Evolutionary conservation across 2,113 vertebrate species (phyloP).

Genomic region (Poeciliopsis occidentalis): DNA sequence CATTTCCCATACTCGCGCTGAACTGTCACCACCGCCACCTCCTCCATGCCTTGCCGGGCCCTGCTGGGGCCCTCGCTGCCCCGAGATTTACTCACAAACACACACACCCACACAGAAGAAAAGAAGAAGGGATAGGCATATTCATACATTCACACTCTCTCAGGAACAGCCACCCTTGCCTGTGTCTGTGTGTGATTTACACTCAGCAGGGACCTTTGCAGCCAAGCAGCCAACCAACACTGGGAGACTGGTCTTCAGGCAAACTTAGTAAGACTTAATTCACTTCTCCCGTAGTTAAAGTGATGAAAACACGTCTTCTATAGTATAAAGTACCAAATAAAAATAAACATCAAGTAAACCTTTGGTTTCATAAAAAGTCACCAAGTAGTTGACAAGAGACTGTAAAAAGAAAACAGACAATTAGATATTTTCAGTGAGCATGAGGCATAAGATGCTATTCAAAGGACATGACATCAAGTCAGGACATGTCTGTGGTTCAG

Average conservation of each 20-base stretch:
- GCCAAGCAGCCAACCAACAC: conserved; percentile 33
- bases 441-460: too few relatives aligned
- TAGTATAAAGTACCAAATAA: conserved; percentile 6
- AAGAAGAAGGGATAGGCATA: background rate
- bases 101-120: background rate
- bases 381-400: background rate
- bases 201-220: conserved; percentile 28
- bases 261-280: conserved; percentile 52
- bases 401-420: too few relatives aligned
- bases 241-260: conserved; percentile 23
- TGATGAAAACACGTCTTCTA: conserved; percentile 31
- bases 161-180: conserved; percentile 9
- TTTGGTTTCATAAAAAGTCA: background rate
- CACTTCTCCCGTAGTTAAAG: conserved; percentile 41
- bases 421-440: too few relatives aligned
- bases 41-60: conserved; percentile 25
- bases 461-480: too few relatives aligned
- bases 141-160: conserved; percentile 24
- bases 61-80: conserved; percentile 33
- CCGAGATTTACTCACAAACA: conserved; percentile 12
- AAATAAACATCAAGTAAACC: background rate
- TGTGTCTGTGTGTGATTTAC: conserved; percentile 49
- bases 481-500: too few relatives aligned
- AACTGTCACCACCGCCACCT: conserved; percentile 58
- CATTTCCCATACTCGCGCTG: conserved; percentile 65